These are phyloP conservation scores for Thumatha senex DNA, from an alignment of 2,888 invertebrate species.

Conservation along the genomic window DNA sequence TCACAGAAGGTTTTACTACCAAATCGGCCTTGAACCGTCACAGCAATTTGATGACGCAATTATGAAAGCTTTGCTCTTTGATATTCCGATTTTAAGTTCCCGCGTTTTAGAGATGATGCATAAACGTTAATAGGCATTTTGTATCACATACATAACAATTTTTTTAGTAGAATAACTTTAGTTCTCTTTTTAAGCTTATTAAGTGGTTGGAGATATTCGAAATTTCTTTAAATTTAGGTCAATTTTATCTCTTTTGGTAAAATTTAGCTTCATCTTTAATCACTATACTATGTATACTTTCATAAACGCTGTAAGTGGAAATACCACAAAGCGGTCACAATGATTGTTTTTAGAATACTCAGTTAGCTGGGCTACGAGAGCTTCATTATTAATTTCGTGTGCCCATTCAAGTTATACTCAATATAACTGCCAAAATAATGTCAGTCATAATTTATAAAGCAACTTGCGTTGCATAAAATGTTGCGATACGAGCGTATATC, in stretches of 20 bases:
- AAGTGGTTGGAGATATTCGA: no score
- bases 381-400: not conserved
- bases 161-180: not conserved
- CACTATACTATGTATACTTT: no score
- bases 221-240: no score
- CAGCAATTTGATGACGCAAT: constrained; percentile 72
- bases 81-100: constrained; percentile 46
- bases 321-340: no score
- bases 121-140: not conserved
- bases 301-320: no score
- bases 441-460: constrained; percentile 63
- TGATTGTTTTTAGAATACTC: no score
- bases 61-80: constrained; percentile 67
- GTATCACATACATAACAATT: no score
- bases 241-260: no score
- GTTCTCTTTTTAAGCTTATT: no score
- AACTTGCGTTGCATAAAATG: constrained; percentile 64
- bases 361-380: no score
- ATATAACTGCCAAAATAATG: constrained; percentile 47
- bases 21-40: constrained; percentile 58
- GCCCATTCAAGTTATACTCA: constrained; percentile 16
- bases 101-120: not conserved
- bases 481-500: constrained; percentile 63
- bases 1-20: constrained; percentile 74
- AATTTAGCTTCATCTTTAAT: no score